These are phyloP conservation scores for Probosciger aterrimus DNA, from an alignment of 2,113 vertebrate species.

Conservation along the genomic window DNA sequence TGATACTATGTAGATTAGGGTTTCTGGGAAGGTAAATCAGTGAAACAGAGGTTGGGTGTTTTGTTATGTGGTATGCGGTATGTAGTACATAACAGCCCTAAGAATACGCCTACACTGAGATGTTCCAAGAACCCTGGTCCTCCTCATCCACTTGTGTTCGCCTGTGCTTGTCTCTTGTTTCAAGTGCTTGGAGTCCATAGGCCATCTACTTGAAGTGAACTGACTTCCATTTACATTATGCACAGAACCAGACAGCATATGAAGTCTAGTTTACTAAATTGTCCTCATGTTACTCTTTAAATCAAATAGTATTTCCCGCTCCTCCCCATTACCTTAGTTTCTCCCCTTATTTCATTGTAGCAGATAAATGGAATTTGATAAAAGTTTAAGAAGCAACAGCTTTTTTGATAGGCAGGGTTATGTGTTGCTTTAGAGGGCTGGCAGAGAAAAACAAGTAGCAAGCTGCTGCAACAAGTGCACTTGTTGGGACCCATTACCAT, in stretches of 20 bases:
- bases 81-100: not conserved
- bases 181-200: not conserved
- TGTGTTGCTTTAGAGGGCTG: not conserved
- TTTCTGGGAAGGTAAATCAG: not conserved
- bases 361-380: not conserved
- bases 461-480: not conserved
- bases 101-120: not conserved
- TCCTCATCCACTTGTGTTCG: not conserved
- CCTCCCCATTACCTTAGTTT: not conserved
- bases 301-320: not conserved
- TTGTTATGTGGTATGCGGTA: not conserved
- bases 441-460: not conserved
- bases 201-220: not conserved
- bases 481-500: not conserved
- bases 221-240: not conserved
- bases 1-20: not conserved
- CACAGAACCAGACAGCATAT: not conserved
- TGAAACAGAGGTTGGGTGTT: not conserved
- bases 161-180: not conserved
- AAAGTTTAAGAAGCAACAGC: not conserved
- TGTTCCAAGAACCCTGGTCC: not conserved
- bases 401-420: not conserved
- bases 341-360: not conserved
- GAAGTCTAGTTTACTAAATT: not conserved
- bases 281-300: not conserved